Evolutionary conservation across 2,797 vertebrate genomes (phyloP).

Genomic region (Lacerta bilineata): DNA sequence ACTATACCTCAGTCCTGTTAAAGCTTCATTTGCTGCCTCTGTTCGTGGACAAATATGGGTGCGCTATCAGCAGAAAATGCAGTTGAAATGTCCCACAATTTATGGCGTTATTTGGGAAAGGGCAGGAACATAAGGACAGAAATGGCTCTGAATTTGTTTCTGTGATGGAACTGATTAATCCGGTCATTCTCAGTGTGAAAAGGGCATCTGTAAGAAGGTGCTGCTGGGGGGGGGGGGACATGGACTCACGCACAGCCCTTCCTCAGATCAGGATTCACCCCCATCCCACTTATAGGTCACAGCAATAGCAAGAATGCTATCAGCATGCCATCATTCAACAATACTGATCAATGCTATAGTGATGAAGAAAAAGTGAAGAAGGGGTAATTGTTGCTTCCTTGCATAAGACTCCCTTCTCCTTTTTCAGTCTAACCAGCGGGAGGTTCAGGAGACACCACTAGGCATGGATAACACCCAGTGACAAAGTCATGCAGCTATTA

Average conservation of each 20-base stretch:
- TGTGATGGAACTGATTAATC: not conserved
- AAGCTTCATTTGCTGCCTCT: conserved; percentile 9
- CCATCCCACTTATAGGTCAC: not conserved
- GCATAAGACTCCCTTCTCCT: not conserved
- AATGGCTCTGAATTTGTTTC: not conserved
- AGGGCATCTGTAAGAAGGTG: not conserved
- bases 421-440: not conserved
- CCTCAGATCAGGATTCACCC: not conserved
- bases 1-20: not conserved
- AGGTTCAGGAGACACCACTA: not conserved
- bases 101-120: not conserved
- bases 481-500: not conserved
- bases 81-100: not conserved
- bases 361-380: not conserved
- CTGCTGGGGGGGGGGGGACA: not conserved
- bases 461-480: not conserved
- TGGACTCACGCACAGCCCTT: not conserved
- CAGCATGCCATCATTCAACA: not conserved
- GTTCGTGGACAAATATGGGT: not conserved
- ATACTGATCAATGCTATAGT: not conserved
- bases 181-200: not conserved
- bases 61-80: not conserved
- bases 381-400: not conserved
- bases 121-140: not conserved
- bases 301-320: not conserved